phyloP scores from a whole-genome alignment of 2,797 vertebrate genomes.

The Thalassophryne amazonica region DNA sequence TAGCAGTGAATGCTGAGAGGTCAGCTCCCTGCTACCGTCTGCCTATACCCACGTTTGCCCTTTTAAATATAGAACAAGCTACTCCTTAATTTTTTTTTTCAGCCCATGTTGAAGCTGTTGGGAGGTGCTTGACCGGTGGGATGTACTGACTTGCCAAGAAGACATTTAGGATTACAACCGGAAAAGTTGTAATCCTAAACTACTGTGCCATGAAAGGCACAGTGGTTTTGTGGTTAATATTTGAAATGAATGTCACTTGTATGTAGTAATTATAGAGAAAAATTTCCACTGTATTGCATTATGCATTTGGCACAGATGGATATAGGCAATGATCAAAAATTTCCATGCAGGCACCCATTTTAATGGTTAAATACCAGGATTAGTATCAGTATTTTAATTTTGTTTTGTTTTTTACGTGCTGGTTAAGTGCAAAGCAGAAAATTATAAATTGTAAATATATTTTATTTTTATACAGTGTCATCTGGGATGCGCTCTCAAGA shows the following conservation, averaged over 20 bases:
- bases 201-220: too few relatives aligned
- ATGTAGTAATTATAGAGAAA: slow-evolving; percentile 8
- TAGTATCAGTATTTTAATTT: too few relatives aligned
- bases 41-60: slow-evolving; percentile 73
- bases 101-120: slow-evolving; percentile 44
- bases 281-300: neutral
- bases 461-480: too few relatives aligned
- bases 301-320: too few relatives aligned
- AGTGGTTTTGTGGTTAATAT: slow-evolving; percentile 6
- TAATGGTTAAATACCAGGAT: too few relatives aligned
- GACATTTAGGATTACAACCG: slow-evolving; percentile 36
- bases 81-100: slow-evolving; percentile 62
- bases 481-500: too few relatives aligned
- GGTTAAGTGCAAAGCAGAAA: too few relatives aligned
- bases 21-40: slow-evolving; percentile 55
- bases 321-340: too few relatives aligned
- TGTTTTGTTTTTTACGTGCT: too few relatives aligned
- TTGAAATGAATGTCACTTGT: slow-evolving; percentile 11
- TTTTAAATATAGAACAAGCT: slow-evolving; percentile 71
- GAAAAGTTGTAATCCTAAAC: slow-evolving; percentile 24
- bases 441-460: too few relatives aligned
- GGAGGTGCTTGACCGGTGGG: slow-evolving; percentile 29
- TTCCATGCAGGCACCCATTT: too few relatives aligned
- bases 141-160: slow-evolving; percentile 48
- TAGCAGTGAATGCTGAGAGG: slow-evolving; percentile 31